Evolutionary conservation across 2,113 vertebrate species (phyloP).

Genomic region (Lipotes vexillifer): DNA sequence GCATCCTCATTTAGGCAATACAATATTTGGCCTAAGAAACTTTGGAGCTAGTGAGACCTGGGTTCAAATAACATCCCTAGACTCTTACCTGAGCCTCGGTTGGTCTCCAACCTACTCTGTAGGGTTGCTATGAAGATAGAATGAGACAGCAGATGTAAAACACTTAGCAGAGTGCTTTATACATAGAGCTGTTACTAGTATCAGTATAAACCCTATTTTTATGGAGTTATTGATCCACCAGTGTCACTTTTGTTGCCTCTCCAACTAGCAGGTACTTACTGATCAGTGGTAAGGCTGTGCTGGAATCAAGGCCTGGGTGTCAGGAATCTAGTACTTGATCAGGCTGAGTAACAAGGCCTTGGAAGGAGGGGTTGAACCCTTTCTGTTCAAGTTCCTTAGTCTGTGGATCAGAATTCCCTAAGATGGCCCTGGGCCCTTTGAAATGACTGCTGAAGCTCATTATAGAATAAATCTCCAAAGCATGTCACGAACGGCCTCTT

Average conservation of each 20-base stretch:
- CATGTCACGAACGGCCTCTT: background rate
- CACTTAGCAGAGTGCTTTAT: background rate
- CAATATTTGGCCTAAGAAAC: background rate
- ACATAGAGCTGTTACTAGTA: background rate
- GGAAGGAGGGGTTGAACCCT: background rate
- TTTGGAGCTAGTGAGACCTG: background rate
- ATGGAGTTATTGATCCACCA: background rate
- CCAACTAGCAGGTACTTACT: background rate
- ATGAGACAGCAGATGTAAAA: background rate
- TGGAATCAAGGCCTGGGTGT: background rate
- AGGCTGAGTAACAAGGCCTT: background rate
- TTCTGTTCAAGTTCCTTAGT: background rate
- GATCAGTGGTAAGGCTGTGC: background rate
- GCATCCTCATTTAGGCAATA: background rate
- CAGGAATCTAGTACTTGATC: background rate
- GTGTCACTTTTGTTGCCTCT: background rate
- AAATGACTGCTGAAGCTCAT: background rate
- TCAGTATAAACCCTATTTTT: background rate
- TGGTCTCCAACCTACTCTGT: background rate
- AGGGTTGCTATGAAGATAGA: background rate
- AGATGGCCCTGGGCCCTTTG: background rate
- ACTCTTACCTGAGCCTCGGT: background rate
- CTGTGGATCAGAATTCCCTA: background rate
- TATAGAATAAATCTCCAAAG: background rate
- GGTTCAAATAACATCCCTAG: background rate